Percentiles rank a stretch among this genome's conserved stretches.
Conservation (phyloP, 2,113 vertebrate species). For the Tenrec ecaudatus region DNA sequence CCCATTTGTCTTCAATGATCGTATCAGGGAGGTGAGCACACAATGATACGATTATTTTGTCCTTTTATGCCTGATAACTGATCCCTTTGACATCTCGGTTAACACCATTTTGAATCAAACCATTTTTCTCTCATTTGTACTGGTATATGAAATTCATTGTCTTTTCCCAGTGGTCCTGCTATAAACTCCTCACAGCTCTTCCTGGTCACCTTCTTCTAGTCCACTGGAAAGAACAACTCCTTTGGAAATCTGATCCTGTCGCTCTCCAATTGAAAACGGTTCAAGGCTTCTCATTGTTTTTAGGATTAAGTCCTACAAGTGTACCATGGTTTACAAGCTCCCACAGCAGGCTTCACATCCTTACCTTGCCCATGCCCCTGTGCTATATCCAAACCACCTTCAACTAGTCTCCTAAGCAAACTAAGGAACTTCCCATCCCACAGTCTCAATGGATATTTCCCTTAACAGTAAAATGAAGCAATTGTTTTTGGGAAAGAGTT, state of each 20-base stretch:
- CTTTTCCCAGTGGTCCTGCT: neutral
- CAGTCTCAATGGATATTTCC: too few relatives aligned
- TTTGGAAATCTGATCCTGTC: neutral
- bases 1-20: too few relatives aligned
- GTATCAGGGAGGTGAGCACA: too few relatives aligned
- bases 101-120: neutral
- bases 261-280: neutral
- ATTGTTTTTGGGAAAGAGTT: too few relatives aligned
- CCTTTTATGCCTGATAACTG: too few relatives aligned
- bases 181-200: neutral
- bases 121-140: neutral
- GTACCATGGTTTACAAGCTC: neutral
- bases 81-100: too few relatives aligned
- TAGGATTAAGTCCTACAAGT: conserved; percentile 35
- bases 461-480: too few relatives aligned
- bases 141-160: neutral
- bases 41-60: too few relatives aligned
- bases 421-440: too few relatives aligned
- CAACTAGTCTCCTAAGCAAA: too few relatives aligned
- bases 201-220: neutral
- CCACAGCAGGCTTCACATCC: neutral
- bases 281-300: neutral
- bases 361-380: neutral
- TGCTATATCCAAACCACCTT: neutral
- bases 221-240: too few relatives aligned